Evolutionary conservation across 2,888 invertebrate genomes (phyloP).

Genomic region (Eristalinus sepulchralis): DNA sequence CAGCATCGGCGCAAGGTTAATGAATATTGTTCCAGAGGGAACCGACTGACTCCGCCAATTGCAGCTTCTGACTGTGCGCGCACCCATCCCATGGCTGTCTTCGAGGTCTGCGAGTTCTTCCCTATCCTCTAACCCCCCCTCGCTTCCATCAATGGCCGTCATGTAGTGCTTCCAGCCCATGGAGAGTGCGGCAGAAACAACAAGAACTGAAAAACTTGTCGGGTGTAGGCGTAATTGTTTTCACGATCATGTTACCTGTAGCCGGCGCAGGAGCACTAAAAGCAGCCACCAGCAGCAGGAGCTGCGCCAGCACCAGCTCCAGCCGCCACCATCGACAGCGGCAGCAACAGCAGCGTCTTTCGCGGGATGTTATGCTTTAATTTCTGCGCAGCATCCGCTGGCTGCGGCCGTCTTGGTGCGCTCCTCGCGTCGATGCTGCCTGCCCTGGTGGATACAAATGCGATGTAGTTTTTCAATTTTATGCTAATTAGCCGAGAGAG

Average conservation of each 20-base stretch:
- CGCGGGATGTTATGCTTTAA: conserved; percentile 70
- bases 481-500: conserved; percentile 77
- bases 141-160: background rate
- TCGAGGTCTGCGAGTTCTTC: conserved; percentile 8
- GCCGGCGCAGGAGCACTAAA: conserved; percentile 60
- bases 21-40: conserved; percentile 66
- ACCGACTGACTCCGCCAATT: conserved; percentile 55
- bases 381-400: conserved; percentile 62
- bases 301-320: conserved; percentile 47
- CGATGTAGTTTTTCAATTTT: conserved; percentile 79
- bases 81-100: conserved; percentile 28
- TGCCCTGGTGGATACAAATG: conserved; percentile 69
- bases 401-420: conserved; percentile 3
- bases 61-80: conserved; percentile 60
- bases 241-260: conserved; percentile 77
- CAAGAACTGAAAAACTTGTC: conserved; percentile 39
- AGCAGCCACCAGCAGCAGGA: conserved; percentile 66
- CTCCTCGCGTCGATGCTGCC: background rate
- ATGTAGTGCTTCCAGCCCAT: conserved; percentile 2
- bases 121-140: background rate
- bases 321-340: conserved; percentile 63
- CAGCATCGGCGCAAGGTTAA: conserved; percentile 60
- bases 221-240: conserved; percentile 81
- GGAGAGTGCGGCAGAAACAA: background rate
- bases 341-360: conserved; percentile 47